Conservation (phyloP, 53 echinoderm and acorn worm species). For the Zoroaster sp. region DNA sequence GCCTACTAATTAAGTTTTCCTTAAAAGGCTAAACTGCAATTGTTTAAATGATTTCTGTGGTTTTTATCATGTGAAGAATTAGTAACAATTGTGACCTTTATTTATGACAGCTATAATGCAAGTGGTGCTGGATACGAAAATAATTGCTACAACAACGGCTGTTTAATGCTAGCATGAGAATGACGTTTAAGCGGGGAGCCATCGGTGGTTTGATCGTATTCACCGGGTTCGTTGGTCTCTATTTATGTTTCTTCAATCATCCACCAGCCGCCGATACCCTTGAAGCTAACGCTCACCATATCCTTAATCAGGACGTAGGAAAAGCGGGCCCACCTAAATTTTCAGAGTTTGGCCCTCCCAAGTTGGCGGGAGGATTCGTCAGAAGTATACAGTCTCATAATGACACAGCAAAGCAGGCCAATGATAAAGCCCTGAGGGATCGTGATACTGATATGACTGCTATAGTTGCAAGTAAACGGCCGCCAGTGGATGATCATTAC, state of each 20-base stretch:
- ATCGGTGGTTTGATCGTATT: conserved; percentile 57
- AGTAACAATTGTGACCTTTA: background rate
- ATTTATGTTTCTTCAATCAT: conserved; percentile 84
- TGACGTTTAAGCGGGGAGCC: conserved; percentile 73
- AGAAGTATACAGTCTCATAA: background rate
- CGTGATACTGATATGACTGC: background rate
- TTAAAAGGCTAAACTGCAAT: background rate
- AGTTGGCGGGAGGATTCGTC: background rate
- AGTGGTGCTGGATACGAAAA: background rate
- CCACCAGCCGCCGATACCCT: conserved; percentile 75
- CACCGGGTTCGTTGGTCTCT: conserved; percentile 65
- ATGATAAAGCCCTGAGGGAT: background rate
- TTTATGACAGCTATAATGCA: background rate
- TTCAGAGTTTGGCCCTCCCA: background rate
- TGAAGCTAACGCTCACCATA: conserved; percentile 55
- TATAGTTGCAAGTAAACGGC: background rate
- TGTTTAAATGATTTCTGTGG: background rate
- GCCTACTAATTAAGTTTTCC: too few species aligned
- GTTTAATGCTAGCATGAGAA: conserved; percentile 28
- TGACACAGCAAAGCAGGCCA: background rate
- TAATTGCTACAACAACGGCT: background rate
- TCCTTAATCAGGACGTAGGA: background rate
- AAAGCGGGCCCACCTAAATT: conserved; percentile 14
- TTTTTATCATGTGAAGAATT: background rate
- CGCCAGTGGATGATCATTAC: background rate